A percentile compares a stretch with the other conserved stretches of the same genome.
Conservation (phyloP, 37 sponge, comb jelly and placozoan genomes). For the Beroe forskalii region DNA sequence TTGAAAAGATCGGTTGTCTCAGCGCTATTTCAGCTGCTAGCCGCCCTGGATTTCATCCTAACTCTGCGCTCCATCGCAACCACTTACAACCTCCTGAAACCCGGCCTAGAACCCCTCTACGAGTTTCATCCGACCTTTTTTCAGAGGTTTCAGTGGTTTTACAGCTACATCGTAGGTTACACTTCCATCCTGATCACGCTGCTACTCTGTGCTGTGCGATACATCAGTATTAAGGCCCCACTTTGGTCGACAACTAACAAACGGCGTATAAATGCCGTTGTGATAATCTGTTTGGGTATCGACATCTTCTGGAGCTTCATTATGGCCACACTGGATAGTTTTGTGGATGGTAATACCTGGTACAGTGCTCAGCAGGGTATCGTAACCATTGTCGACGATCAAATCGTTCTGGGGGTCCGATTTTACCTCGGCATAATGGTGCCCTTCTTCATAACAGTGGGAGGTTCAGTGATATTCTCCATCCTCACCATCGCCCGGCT, state of each 20-base stretch:
- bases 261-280: not conserved
- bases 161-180: not conserved
- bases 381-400: not conserved
- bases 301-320: not conserved
- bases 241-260: not conserved
- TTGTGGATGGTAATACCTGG: not conserved
- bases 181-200: not conserved
- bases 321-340: not conserved
- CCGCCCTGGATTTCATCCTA: slow-evolving; percentile 8
- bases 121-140: not conserved
- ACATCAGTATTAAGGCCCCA: not conserved
- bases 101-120: slow-evolving; percentile 1
- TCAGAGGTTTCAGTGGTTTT: not conserved
- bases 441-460: not conserved
- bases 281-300: not conserved
- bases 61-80: not conserved
- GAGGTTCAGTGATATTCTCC: not conserved
- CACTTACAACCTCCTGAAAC: slow-evolving; percentile 14
- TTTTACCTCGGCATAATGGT: not conserved
- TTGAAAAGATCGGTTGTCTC: not conserved
- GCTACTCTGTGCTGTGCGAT: not conserved
- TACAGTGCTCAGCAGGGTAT: not conserved
- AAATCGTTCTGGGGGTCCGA: too few relatives aligned
- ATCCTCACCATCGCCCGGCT: not conserved
- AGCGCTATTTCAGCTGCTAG: not conserved